Evolutionary conservation across 1,140 invertebrate genomes (phyloP), one percentile per base, ranked within the genome.

Genomic region (Spodoptera litura): DNA sequence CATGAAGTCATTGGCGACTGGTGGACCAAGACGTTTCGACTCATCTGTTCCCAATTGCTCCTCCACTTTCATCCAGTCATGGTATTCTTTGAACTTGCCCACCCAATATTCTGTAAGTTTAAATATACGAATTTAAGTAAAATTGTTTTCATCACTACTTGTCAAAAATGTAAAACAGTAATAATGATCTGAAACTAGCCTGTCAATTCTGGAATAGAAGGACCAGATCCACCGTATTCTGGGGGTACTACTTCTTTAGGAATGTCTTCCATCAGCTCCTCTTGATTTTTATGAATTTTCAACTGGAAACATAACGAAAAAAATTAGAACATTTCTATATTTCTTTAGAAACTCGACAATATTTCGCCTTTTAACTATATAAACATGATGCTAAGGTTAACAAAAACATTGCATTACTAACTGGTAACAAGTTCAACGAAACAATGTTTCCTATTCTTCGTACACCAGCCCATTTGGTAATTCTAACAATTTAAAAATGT

Each of bases 1-100:
- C 4, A 92, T 79, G 91, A 89, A 49, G 94, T 95, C 71, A 95
- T 91, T 4, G 95, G 44, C 13, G 0, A 75, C 10, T 8, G 79
- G 92, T 73, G 94, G 95, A 3, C 95, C 96, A 0, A 89, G 85
- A 44, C 96, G 91, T 72, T 95, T 95, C 3, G 90, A 93, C 85
- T 97, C 96, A 80, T 96, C 95, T 3, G 96, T 95, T 11, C 95
- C 93, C 75, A 95, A 95, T 76, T 95, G 90, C 27, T 93, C 90
- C 83, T 96, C 96, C 27, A 85, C 58, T 44, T 87, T 83, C 87
- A 94, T 88, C 90, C 91, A 92, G 3, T 84, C 55, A 44, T 82
- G 87, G 61, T 91, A 91, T 76, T 91, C 86, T 9, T 72, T 77
- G 9, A 94, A 80, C 84, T 92, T 94, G 0, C 71, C 62, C 3